Base-by-base conservation (phyloP, 2,113 vertebrate genomes). In the Hymenochirus boettgeri region DNA sequence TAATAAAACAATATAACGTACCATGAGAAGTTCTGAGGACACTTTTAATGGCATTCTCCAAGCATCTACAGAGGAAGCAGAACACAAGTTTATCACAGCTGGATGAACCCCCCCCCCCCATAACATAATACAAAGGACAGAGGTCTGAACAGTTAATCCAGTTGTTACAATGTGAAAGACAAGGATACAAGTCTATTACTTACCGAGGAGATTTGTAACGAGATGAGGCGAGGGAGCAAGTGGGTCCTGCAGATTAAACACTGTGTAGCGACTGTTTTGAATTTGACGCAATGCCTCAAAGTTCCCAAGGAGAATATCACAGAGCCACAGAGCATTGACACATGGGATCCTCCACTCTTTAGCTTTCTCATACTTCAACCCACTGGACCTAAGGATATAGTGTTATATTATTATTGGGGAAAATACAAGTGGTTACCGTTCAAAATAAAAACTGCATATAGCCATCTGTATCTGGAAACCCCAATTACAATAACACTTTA, bases 281-380 rank as follows among this genome's bases (percentile, higher is more conserved):
- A 92, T 83, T 79, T 96, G 96, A 63, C 94, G 77, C 19, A 99
- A 71, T 0, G 93, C 93, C 73, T 98, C 96, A 4, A 97, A 92
- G 74, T 95, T 91, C 0, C 96, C 96, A 45, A 98, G 86, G 10
- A 99, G 82, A 35, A 99, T 91, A 66, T 98, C 94, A 5, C 96
- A 95, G 2, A 99, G 84, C 96, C 96, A 99, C 62, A 96, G 92
- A 0, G 91, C 93, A 0, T 98, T 99, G 18, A 99, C 94, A 22
- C 96, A 99, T 0, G 94, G 94, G 71, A 99, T 95, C 79, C 94
- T 81, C 96, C 96, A 98, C 77, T 98, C 96, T 72, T 92, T 95
- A 57, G 96, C 96, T 2, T 97, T 98, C 70, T 98, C 96, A 0
- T 96, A 98, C 75, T 99, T 99, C 46, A 96, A 62, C 2, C 96